These are phyloP conservation scores for Dendroctonus valens DNA, from an alignment of 1,140 invertebrate genomes.

Conservation along the genomic window DNA sequence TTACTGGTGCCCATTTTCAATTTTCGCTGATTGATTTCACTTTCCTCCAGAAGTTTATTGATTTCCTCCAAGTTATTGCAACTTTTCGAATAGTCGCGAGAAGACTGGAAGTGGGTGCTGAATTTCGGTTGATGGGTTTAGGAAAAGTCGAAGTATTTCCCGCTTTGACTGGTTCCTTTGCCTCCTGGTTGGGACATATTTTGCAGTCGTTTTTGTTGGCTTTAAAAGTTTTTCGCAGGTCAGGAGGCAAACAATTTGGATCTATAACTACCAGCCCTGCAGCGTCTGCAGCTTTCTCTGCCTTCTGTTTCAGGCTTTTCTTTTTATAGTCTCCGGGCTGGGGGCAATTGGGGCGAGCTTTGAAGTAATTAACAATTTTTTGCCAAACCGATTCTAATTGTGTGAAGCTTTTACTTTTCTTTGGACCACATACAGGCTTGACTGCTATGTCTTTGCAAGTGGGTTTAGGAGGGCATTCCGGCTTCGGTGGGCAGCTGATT, in stretches of 20 bases:
- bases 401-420: constrained; percentile 9
- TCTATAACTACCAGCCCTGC: constrained; percentile 40
- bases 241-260: constrained; percentile 29
- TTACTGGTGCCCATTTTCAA: not conserved
- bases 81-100: constrained; percentile 16
- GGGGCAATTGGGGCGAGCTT: constrained; percentile 43
- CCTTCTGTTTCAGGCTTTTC: constrained; percentile 34
- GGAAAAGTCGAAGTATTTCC: not conserved
- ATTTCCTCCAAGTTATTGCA: constrained; percentile 25
- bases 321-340: constrained; percentile 42
- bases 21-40: constrained; percentile 14
- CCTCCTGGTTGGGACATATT: constrained; percentile 8
- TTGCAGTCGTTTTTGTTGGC: constrained; percentile 14
- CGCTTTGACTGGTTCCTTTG: not conserved
- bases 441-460: not conserved
- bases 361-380: constrained; percentile 41
- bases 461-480: not conserved
- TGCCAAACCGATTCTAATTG: constrained; percentile 34
- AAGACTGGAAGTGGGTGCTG: constrained; percentile 5
- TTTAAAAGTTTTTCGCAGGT: constrained; percentile 5
- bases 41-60: constrained; percentile 30
- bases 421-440: not conserved
- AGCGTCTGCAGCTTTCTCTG: constrained; percentile 39
- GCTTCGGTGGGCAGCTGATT: not conserved
- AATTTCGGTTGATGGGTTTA: constrained; percentile 3